Percentiles rank a stretch among this genome's conserved stretches.
Conservation (phyloP, 2,888 invertebrate species). For the Ectobius pallidus region DNA sequence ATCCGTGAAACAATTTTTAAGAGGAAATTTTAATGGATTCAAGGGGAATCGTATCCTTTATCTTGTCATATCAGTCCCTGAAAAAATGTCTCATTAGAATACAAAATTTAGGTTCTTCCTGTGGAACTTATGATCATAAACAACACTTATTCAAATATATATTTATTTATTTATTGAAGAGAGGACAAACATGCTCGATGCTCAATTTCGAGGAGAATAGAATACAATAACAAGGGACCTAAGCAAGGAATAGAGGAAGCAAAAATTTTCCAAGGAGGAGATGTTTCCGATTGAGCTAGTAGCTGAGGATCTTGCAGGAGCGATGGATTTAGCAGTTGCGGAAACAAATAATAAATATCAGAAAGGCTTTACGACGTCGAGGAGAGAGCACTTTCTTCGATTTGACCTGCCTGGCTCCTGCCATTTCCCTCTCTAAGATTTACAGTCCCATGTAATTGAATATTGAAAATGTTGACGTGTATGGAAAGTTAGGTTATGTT, state of each 20-base stretch:
- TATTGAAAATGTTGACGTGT: slow-evolving; percentile 44
- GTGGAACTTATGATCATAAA: too few relatives aligned
- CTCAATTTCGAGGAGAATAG: too few relatives aligned
- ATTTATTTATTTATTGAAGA: too few relatives aligned
- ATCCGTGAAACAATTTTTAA: too few relatives aligned
- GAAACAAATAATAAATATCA: slow-evolving; percentile 41
- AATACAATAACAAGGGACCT: too few relatives aligned
- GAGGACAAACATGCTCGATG: too few relatives aligned
- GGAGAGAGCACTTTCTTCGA: slow-evolving; percentile 27
- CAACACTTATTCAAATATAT: too few relatives aligned
- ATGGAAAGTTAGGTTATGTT: slow-evolving; percentile 30
- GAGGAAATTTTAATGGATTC: too few relatives aligned
- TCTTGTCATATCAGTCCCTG: too few relatives aligned
- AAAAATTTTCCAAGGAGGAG: not conserved
- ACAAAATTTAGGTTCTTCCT: too few relatives aligned
- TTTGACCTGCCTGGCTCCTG: slow-evolving; percentile 31
- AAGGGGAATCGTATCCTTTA: too few relatives aligned
- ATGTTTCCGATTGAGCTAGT: slow-evolving; percentile 8
- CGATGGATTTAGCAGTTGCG: slow-evolving; percentile 37
- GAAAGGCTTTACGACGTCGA: slow-evolving; percentile 34
- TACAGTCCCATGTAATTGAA: slow-evolving; percentile 43
- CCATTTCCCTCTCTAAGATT: slow-evolving; percentile 35
- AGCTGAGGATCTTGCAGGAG: not conserved
- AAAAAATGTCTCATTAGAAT: too few relatives aligned
- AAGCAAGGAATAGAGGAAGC: not conserved